Evolutionary conservation across 2,888 invertebrate genomes (phyloP), one percentile per base, ranked within the genome.

Genomic region (Flexamia atlantica): DNA sequence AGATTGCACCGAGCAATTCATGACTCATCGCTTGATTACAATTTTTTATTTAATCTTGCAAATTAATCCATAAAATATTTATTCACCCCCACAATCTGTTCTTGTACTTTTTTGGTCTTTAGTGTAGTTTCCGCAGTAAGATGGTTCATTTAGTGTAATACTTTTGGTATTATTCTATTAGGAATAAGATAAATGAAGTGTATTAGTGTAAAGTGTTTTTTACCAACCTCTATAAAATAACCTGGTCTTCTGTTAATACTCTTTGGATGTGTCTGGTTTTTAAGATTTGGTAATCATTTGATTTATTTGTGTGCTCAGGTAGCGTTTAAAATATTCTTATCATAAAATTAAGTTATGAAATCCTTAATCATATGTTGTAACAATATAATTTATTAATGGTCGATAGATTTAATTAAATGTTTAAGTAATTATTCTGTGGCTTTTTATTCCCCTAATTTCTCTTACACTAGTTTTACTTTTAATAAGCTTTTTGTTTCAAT

Each of bases 161-260:
- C 20, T 2, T 57, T 57, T 20, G 20, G 23, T 57, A 57, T 57
- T 57, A 46, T 57, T 57, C 23, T 23, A 57, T 57, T 57, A 57
- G 23, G 23, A 57, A 23, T 57, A 57, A 23, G 57, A 9, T 57
- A 23, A 23, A 46, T 46, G 7, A 46, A 57, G 57, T 57, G 23
- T 57, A 57, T 57, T 23, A 23, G n/a, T 57, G 57, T 57, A 57
- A 57, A 57, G 20, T 57, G 57, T 57, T 57, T 57, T 57, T 57
- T 57, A 57, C 57, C 57, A 57, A 23, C 57, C 23, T 57, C 23
- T 23, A 3, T 57, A 17, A 46, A 23, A 57, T 57, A 3, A 57
- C 57, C 9, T 23, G 20, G 12, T 5, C 57, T 12, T 23, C 57
- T 57, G 57, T 46, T 46, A 12, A 17, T 46, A 57, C 23, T 57